These are phyloP conservation scores for Loripinus fragilis DNA, from an alignment of 2,888 invertebrate genomes.

Conservation along the genomic window DNA sequence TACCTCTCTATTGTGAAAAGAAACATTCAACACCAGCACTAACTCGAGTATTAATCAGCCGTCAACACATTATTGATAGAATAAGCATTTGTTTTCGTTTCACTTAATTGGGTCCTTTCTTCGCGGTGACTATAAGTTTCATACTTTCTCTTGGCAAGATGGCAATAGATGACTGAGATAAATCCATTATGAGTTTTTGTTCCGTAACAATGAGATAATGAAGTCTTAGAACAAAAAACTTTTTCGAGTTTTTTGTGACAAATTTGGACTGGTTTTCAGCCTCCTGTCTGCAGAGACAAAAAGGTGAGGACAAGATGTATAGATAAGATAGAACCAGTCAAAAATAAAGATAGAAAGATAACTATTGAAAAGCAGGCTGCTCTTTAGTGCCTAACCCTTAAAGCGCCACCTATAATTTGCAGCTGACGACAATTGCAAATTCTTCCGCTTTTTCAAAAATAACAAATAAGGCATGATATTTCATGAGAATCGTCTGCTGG, in stretches of 20 bases:
- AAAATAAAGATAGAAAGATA: background rate
- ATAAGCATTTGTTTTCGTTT: constrained; percentile 39
- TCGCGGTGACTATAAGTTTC: constrained; percentile 12
- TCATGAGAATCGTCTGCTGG: too few species aligned
- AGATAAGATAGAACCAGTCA: constrained; percentile 7
- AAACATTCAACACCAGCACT: constrained; percentile 35
- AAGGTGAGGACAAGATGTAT: constrained; percentile 11
- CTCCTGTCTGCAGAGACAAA: constrained; percentile 41
- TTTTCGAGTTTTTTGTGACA: background rate
- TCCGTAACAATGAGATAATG: background rate
- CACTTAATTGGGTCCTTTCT: constrained; percentile 46
- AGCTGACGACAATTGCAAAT: too few species aligned
- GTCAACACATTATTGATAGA: constrained; percentile 10
- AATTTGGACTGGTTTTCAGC: constrained; percentile 30
- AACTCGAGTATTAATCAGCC: constrained; percentile 43
- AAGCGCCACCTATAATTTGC: too few species aligned
- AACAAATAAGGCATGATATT: too few species aligned
- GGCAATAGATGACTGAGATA: constrained; percentile 49
- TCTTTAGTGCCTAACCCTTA: too few species aligned
- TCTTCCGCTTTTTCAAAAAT: too few species aligned
- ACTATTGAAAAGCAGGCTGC: too few species aligned
- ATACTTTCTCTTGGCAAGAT: constrained; percentile 50
- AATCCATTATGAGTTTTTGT: background rate
- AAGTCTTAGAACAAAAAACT: background rate
- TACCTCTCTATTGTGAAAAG: constrained; percentile 45